Conservation (phyloP, 2,888 invertebrate genomes). For the Scelioninae gen. 2 region DNA sequence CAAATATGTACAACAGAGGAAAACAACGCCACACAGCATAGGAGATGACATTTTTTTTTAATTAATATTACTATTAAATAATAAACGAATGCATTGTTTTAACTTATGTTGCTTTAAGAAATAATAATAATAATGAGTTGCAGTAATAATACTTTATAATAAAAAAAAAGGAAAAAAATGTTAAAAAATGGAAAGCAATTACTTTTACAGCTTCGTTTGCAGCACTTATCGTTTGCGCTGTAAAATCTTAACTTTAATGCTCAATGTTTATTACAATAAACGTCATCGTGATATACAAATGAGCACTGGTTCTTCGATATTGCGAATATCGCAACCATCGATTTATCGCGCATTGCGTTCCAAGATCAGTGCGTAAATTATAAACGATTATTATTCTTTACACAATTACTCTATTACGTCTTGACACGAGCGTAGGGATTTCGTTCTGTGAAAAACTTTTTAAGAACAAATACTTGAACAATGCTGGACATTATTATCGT, state of each 20-base stretch:
- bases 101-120: background rate
- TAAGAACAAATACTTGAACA: conserved; percentile 92
- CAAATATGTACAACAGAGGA: conserved; percentile 31
- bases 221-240: conserved; percentile 14
- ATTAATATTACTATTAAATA: background rate
- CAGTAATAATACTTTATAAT: too few relatives aligned
- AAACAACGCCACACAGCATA: conserved; percentile 5
- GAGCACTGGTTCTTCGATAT: conserved; percentile 11
- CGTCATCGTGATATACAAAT: conserved; percentile 13
- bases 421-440: conserved; percentile 66
- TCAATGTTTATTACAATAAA: conserved; percentile 15
- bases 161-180: background rate
- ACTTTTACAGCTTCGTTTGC: background rate
- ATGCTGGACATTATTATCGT: conserved; percentile 91
- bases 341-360: background rate
- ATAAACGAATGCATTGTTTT: background rate
- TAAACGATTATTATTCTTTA: conserved; percentile 7
- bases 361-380: conserved; percentile 14
- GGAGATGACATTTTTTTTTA: background rate
- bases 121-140: background rate
- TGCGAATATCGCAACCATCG: conserved; percentile 43
- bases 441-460: conserved; percentile 88
- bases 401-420: conserved; percentile 34
- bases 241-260: conserved; percentile 18
- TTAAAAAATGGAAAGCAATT: background rate